A percentile compares a stretch with the other conserved stretches of the same genome.
Evolutionary conservation across 2,888 invertebrate genomes (phyloP).

Genomic region (Spisula subtruncata): DNA sequence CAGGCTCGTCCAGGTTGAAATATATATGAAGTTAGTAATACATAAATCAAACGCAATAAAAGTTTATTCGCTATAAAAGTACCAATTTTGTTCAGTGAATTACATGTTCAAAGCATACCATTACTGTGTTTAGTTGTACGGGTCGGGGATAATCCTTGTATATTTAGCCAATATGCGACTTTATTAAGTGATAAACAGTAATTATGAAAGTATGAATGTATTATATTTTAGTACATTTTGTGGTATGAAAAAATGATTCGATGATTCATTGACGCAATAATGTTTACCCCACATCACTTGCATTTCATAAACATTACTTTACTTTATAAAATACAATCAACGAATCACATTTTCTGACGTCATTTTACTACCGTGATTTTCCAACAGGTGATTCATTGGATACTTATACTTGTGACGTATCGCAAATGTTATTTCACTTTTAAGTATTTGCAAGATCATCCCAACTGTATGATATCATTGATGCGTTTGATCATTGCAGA

Average conservation of each 20-base stretch:
- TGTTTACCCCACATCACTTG: background rate
- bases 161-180: background rate
- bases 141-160: conserved; percentile 9
- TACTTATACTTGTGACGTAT: no score
- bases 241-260: background rate
- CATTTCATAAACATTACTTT: no score
- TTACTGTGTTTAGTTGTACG: background rate
- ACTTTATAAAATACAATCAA: no score
- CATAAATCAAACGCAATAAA: background rate
- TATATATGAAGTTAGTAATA: conserved; percentile 2
- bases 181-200: background rate
- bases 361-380: no score
- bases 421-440: no score
- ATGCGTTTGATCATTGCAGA: no score
- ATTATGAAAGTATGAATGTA: background rate
- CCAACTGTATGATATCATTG: no score
- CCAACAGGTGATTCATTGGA: no score
- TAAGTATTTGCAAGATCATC: no score
- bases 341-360: no score
- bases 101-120: conserved; percentile 38
- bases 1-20: background rate
- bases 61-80: background rate
- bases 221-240: conserved; percentile 2
- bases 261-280: background rate
- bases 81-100: conserved; percentile 22